Conservation (phyloP, 23 tunicate genomes). For the Phallusia fumigata region DNA sequence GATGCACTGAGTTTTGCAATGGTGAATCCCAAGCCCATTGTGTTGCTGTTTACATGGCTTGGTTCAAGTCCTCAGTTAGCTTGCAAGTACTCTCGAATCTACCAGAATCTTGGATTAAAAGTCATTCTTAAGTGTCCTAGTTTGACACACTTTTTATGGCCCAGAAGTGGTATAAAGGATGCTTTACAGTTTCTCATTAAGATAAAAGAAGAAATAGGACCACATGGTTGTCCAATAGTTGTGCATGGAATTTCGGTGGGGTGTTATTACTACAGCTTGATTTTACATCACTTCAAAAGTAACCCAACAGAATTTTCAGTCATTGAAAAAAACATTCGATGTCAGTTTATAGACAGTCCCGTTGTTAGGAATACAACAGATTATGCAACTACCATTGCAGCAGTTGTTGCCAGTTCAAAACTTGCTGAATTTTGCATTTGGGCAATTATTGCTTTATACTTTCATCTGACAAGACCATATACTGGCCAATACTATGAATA, state of each 20-base stretch:
- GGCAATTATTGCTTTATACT: too few relatives aligned
- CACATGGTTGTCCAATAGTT: conserved; percentile 26
- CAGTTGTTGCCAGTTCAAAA: background rate
- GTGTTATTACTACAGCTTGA: conserved; percentile 72
- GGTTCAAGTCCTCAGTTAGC: conserved; percentile 44
- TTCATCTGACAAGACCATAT: too few relatives aligned
- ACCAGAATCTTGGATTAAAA: conserved; percentile 29
- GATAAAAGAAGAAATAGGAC: background rate
- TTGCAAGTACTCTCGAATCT: conserved; percentile 43
- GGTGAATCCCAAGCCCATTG: conserved; percentile 24
- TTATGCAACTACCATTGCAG: background rate
- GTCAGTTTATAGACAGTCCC: conserved; percentile 17
- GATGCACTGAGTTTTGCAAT: too few relatives aligned
- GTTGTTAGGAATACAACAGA: background rate
- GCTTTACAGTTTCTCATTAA: conserved; percentile 35
- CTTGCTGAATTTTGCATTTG: too few relatives aligned
- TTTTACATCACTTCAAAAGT: conserved; percentile 44
- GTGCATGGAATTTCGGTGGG: conserved; percentile 85
- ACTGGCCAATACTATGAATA: too few relatives aligned
- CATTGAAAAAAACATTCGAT: background rate
- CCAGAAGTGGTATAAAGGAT: conserved; percentile 53
- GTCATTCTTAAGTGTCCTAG: conserved; percentile 27
- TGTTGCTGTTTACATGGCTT: conserved; percentile 69
- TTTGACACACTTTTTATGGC: conserved; percentile 69
- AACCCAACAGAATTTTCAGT: conserved; percentile 34